Percentiles rank a stretch among this genome's conserved stretches.
phyloP scores from a whole-genome alignment of 2,113 vertebrate genomes.

The Gavialis gangeticus region DNA sequence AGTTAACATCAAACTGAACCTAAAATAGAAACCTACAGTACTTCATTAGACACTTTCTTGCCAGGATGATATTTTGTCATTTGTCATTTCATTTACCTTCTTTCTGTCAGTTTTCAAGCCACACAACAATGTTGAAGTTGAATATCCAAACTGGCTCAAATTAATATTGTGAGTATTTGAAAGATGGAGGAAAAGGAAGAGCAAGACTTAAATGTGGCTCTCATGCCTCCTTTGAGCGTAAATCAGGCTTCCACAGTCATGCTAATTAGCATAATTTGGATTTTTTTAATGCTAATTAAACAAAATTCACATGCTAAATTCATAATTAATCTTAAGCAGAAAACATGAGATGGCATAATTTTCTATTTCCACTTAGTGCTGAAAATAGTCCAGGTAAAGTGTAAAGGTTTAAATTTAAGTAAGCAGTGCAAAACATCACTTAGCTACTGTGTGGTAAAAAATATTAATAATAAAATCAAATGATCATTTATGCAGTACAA shows the following conservation, averaged over 20 bases:
- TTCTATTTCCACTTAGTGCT: not conserved
- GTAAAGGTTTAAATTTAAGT: not conserved
- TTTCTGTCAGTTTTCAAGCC: not conserved
- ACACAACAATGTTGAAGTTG: not conserved
- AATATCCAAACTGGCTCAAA: not conserved
- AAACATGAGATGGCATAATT: not conserved
- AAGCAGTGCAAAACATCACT: not conserved
- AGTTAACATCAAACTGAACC: not conserved
- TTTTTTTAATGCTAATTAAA: not conserved
- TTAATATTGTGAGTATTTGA: not conserved
- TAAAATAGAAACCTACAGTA: not conserved
- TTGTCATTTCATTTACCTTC: not conserved
- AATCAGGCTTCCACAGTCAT: not conserved
- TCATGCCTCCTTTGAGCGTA: accelerated
- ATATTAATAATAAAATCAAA: not conserved
- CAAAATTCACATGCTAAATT: not conserved
- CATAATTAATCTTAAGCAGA: not conserved
- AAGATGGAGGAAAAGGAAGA: not conserved
- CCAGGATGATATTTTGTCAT: not conserved
- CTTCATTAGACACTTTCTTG: not conserved
- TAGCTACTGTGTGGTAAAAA: not conserved
- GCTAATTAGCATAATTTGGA: not conserved
- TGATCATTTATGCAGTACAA: not conserved
- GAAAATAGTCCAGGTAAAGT: not conserved
- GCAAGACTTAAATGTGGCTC: not conserved